Evolutionary conservation across 2,797 vertebrate species (phyloP), one percentile per base, ranked within the genome.

Genomic region (Acanthurus leucopareius): DNA sequence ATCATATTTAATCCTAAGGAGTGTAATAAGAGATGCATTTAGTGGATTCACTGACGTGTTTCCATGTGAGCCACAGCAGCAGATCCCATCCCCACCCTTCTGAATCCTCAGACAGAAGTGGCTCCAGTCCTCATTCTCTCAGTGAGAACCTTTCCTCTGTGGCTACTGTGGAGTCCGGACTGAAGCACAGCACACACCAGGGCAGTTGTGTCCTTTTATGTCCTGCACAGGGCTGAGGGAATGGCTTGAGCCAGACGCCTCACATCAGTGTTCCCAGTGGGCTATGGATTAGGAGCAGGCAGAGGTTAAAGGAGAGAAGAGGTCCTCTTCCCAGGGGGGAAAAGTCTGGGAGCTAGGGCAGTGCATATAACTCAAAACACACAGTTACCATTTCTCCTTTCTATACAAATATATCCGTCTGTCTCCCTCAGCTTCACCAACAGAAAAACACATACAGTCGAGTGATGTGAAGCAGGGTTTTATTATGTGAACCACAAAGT

Each of bases 171-270:
- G 90, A 93, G 86, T 90, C 88, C 70, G 88, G 86, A 89, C 89
- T 32, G 66, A 93, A 90, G 90, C 84, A 80, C 83, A 88, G 89
- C 56, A 45, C 58, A 59, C 92, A 90, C 81, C 79, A 86, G 80
- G 88, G 78, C 82, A 85, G 90, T 89, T 86, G 88, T 92, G 87
- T 90, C 90, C 91, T 94, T 94, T 93, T 92, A 92, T 91, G 92
- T 91, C 89, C 85, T 64, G 87, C 54, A 70, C 69, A 75, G 80
- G 91, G 83, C 88, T 32, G 72, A 92, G 90, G 88, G 89, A 91
- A 92, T 83, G 86, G 85, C 89, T 88, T 61, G 76, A 28, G 73
- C 84, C 92, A 94, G 91, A 93, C 87, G 85, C 85, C 85, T 88
- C 88, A 67, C 88, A 79, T 89, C 87, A 89, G 87, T 85, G 85